phyloP scores from a whole-genome alignment of 2,113 vertebrate species.

The Xyrauchen texanus region DNA sequence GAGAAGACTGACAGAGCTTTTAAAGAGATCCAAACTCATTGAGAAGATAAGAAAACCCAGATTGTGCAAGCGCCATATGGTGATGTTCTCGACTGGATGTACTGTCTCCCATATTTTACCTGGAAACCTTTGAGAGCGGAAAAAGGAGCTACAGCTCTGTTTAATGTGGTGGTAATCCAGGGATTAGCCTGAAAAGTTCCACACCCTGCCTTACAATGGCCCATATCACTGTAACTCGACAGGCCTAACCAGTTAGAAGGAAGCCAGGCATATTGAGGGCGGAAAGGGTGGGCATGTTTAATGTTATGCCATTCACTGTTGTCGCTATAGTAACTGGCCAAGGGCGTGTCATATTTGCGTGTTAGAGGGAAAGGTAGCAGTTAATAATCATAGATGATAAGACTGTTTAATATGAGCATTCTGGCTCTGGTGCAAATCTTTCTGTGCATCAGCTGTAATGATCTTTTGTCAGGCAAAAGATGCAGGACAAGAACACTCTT shows the following conservation, averaged over 20 bases:
- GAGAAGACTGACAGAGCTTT: neutral
- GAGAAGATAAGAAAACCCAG: slow-evolving; percentile 13
- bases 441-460: slow-evolving; percentile 9
- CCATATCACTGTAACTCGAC: slow-evolving; percentile 19
- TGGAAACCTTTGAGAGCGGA: slow-evolving; percentile 11
- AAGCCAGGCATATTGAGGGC: neutral
- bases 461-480: neutral
- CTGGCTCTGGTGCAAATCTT: neutral
- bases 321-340: slow-evolving; percentile 38
- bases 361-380: slow-evolving; percentile 5
- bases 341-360: slow-evolving; percentile 18
- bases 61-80: slow-evolving; percentile 6
- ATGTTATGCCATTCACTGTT: neutral
- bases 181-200: slow-evolving; percentile 42
- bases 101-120: slow-evolving; percentile 20
- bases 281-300: no score
- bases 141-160: slow-evolving; percentile 32
- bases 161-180: slow-evolving; percentile 29
- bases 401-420: neutral
- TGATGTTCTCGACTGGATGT: neutral
- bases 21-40: neutral
- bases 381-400: neutral
- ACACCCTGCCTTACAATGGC: slow-evolving; percentile 24
- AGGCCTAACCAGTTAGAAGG: slow-evolving; percentile 23
- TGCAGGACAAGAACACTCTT: neutral